A percentile compares a stretch with the other conserved stretches of the same genome.
Conservation (phyloP, 2,888 invertebrate genomes). For the Heliconius ismenius region DNA sequence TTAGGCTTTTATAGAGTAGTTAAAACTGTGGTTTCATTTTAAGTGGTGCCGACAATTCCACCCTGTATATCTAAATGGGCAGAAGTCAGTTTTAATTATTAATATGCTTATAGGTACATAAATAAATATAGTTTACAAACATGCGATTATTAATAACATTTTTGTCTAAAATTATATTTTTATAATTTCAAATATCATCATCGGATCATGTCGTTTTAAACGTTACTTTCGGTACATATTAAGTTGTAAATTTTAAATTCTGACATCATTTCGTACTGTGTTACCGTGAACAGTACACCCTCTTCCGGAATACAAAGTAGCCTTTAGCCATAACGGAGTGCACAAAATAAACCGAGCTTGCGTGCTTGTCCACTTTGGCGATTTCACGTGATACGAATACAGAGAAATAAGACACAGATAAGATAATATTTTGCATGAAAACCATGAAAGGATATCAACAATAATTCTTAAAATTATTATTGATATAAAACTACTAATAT, state of each 20-base stretch:
- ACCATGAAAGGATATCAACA: too few species aligned
- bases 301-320: not conserved
- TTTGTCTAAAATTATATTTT: too few species aligned
- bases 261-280: not conserved
- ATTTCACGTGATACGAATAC: not conserved
- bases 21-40: too few species aligned
- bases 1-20: too few species aligned
- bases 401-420: not conserved
- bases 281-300: not conserved
- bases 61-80: not conserved
- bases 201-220: too few species aligned
- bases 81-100: not conserved
- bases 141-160: too few species aligned
- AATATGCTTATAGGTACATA: not conserved
- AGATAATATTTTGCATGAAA: not conserved
- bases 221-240: too few species aligned
- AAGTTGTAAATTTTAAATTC: not conserved
- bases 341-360: constrained; percentile 5
- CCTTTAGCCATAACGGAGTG: not conserved
- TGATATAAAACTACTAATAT: too few species aligned
- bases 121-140: too few species aligned
- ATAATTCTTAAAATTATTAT: too few species aligned
- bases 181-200: too few species aligned
- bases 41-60: too few species aligned
- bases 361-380: not conserved